These are phyloP conservation scores for Hydrozoanthus gracilis DNA, from an alignment of 92 coral and sea anemone species.

Conservation along the genomic window DNA sequence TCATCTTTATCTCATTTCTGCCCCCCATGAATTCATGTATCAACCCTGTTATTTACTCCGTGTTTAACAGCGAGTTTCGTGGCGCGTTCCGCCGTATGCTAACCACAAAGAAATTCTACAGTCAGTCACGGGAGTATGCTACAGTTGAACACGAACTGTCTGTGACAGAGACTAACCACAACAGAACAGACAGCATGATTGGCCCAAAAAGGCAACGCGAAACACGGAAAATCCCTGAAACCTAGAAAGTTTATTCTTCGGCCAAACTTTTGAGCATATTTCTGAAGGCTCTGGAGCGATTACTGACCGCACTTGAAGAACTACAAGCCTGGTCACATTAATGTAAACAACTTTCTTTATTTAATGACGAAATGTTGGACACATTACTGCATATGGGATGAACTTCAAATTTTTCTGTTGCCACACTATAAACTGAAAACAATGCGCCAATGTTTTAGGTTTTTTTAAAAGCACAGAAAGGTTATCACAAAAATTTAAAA, in stretches of 20 bases:
- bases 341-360: neutral
- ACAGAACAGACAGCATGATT: constrained; percentile 14
- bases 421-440: neutral
- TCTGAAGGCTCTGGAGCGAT: neutral
- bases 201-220: constrained; percentile 13
- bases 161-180: constrained; percentile 28
- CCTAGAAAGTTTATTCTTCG: neutral
- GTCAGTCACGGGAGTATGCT: neutral
- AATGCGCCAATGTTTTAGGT: neutral
- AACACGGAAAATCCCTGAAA: neutral
- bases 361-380: constrained; percentile 1
- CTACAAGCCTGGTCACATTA: neutral
- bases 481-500: no score
- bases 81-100: constrained; percentile 52
- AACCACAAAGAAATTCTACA: neutral
- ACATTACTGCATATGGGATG: neutral
- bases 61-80: constrained; percentile 63
- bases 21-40: constrained; percentile 63
- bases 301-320: neutral
- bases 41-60: constrained; percentile 62
- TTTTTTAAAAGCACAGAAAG: neutral
- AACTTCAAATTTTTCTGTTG: neutral
- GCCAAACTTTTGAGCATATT: neutral
- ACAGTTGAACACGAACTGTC: constrained; percentile 28
- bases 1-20: constrained; percentile 43